These are phyloP conservation scores for Pseudeuparius sepicola DNA, from an alignment of 2,888 invertebrate species.

Conservation along the genomic window DNA sequence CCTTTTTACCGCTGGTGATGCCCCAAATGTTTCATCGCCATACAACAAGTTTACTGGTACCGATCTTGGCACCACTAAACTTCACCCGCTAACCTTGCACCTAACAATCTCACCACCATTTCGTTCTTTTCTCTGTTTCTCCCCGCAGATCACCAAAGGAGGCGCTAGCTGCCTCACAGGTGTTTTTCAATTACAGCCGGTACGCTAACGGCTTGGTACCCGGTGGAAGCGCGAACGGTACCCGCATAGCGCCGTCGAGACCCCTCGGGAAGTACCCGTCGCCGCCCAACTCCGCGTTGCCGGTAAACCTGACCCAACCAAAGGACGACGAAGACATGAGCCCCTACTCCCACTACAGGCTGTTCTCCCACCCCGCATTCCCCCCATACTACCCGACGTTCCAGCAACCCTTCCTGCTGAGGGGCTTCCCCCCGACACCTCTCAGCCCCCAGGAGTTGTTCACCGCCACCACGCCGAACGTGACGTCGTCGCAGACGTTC, in stretches of 20 bases:
- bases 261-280: constrained; percentile 35
- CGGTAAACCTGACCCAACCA: constrained; percentile 39
- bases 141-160: constrained; percentile 16
- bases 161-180: too few species aligned
- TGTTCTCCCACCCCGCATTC: constrained; percentile 30
- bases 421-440: constrained; percentile 41
- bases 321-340: constrained; percentile 34
- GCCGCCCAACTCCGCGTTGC: constrained; percentile 33
- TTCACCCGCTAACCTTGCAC: too few species aligned
- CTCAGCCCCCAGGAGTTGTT: constrained; percentile 37
- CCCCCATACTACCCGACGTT: constrained; percentile 24
- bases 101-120: neutral
- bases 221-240: constrained; percentile 35
- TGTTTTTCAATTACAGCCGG: too few species aligned
- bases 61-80: too few species aligned
- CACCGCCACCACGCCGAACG: constrained; percentile 36
- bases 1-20: too few species aligned
- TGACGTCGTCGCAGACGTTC: constrained; percentile 39
- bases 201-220: too few species aligned
- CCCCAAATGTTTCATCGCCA: too few species aligned
- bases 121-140: constrained; percentile 4
- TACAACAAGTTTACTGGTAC: too few species aligned
- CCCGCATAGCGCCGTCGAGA: constrained; percentile 31
- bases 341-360: constrained; percentile 31
- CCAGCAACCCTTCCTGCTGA: constrained; percentile 35